Base-by-base conservation (phyloP, 2,888 invertebrate species). In the Cremastinae sp. region DNA sequence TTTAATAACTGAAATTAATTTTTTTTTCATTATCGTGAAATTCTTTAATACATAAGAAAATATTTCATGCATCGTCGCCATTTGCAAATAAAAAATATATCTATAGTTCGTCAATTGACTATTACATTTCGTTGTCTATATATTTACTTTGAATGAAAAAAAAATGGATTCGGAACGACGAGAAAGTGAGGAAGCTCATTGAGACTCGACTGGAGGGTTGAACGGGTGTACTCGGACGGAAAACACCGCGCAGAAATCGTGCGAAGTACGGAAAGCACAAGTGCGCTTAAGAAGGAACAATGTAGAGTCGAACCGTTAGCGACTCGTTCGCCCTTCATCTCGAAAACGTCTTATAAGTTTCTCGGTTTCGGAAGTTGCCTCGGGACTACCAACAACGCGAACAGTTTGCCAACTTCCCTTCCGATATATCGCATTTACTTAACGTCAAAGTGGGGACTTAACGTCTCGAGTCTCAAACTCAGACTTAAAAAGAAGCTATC, bases 291-390 rank as follows among this genome's bases (percentile, higher is more conserved):
- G 59, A 64, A 59, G 73, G 49, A 75, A 51, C 54, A 18, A 22
- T 9, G 43, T 28, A 72, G 59, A 65, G 45, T 66, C 68, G 62
- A 49, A 64, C 78, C 78, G 75, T 79, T 79, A 79, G 70, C 43
- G 43, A 36, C 62, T 72, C 70, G 61, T 51, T 72, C 62, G n/a
- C n/a, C 62, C 28, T 51, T 43, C 51, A 18, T 51, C 14, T 64
- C 38, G 28, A 28, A 28, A 12, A 22, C 62, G 59, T 76, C 72
- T 76, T 64, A 43, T 38, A 58, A 0, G 10, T 61, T 20, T 45
- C 59, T 51, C 54, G 45, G n/a, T 16, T 34, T 54, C 64, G 59
- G 72, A 69, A 76, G 58, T 72, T 73, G 16, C 16, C 58, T 51
- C 28, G 28, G 5, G 28, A 3, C 28, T 28, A 28, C 28, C 28